These are phyloP conservation scores for Agrochola lychnidis DNA, from an alignment of 2,888 invertebrate species.

Conservation along the genomic window DNA sequence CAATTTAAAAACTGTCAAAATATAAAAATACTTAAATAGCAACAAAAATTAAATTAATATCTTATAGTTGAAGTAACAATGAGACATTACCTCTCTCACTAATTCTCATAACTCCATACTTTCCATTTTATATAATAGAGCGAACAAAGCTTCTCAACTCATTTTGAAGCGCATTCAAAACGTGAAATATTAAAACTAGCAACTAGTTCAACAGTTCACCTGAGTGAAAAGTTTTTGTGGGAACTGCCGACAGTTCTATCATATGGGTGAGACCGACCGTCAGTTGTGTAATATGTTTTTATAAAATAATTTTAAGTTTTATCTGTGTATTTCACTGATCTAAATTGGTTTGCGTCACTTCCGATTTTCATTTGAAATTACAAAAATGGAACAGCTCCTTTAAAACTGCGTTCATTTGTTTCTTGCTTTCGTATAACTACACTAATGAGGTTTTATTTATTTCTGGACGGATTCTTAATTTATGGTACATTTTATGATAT, in stretches of 20 bases:
- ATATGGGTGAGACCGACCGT: slow-evolving; percentile 4
- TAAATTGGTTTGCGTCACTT: slow-evolving; percentile 19
- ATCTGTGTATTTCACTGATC: slow-evolving; percentile 1
- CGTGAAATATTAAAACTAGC: slow-evolving; percentile 77
- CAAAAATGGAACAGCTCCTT: neutral
- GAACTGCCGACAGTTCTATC: slow-evolving; percentile 33
- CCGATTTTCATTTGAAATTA: neutral
- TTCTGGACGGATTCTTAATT: neutral
- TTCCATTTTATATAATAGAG: slow-evolving; percentile 62
- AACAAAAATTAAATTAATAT: slow-evolving; percentile 21
- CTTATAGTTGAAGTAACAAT: slow-evolving; percentile 49
- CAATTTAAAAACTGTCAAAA: slow-evolving; percentile 1
- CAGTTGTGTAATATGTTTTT: slow-evolving; percentile 28
- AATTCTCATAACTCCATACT: slow-evolving; percentile 58
- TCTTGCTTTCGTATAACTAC: neutral
- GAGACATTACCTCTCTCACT: slow-evolving; percentile 39
- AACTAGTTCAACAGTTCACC: slow-evolving; percentile 71
- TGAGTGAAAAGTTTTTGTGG: slow-evolving; percentile 67
- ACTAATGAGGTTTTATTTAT: neutral
- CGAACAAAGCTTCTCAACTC: slow-evolving; percentile 66
- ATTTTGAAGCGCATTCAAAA: slow-evolving; percentile 68
- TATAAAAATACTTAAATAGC: slow-evolving; percentile 7
- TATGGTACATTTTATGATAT: neutral
- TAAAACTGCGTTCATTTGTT: neutral
- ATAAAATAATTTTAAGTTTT: slow-evolving; percentile 5